A percentile compares a stretch with the other conserved stretches of the same genome.
These are phyloP conservation scores for Hylaeus volcanicus DNA, from an alignment of 1,140 invertebrate species.

Conservation along the genomic window DNA sequence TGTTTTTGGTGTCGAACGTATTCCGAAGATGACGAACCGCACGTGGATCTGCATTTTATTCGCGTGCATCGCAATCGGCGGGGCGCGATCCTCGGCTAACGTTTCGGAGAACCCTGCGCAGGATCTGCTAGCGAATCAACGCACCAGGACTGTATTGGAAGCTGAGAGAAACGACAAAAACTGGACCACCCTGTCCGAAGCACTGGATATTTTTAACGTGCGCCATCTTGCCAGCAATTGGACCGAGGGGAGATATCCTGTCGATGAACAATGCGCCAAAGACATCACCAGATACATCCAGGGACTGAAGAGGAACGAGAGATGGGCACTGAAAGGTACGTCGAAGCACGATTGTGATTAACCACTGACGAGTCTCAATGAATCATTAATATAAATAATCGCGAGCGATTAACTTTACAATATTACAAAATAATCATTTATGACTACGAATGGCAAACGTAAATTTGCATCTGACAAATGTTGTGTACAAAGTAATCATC, in stretches of 20 bases:
- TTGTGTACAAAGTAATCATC: no score
- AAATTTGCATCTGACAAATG: no score
- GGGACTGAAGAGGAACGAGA: slow-evolving; percentile 82
- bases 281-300: slow-evolving; percentile 84
- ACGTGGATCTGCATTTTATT: slow-evolving; percentile 12
- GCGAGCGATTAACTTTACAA: no score
- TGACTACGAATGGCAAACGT: no score
- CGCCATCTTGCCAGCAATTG: slow-evolving; percentile 77
- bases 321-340: slow-evolving; percentile 90
- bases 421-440: no score
- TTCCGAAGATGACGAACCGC: slow-evolving; percentile 1
- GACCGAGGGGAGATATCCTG: slow-evolving; percentile 66
- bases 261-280: slow-evolving; percentile 80
- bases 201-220: slow-evolving; percentile 79
- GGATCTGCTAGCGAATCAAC: slow-evolving; percentile 50
- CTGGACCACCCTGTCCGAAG: slow-evolving; percentile 75
- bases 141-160: slow-evolving; percentile 64
- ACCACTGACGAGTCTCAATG: no score
- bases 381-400: no score
- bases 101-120: neutral
- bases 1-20: neutral
- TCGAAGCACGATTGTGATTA: slow-evolving; percentile 54
- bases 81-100: slow-evolving; percentile 1
- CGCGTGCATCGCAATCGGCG: neutral
- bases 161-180: slow-evolving; percentile 47